Evolutionary conservation across 2,888 invertebrate species (phyloP).

Genomic region (Sthenelais limicola): DNA sequence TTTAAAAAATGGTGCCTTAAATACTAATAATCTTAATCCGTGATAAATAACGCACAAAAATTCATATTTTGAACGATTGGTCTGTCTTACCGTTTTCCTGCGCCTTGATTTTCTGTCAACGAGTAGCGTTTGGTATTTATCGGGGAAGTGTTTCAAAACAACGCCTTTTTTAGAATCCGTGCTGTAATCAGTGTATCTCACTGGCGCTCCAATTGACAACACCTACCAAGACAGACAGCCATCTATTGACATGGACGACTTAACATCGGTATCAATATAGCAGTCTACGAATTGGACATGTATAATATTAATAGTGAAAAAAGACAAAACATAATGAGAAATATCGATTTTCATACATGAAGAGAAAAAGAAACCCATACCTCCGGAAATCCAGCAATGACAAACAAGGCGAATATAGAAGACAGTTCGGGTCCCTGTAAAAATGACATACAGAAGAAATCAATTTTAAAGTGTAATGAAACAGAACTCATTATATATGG

Average conservation of each 20-base stretch:
- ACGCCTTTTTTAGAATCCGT: conserved; percentile 64
- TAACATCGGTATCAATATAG: too few relatives aligned
- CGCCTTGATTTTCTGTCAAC: conserved; percentile 66
- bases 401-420: conserved; percentile 69
- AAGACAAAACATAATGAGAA: background rate
- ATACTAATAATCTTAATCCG: too few relatives aligned
- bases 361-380: conserved; percentile 50
- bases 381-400: conserved; percentile 71
- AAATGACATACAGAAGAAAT: background rate
- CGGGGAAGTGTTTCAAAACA: conserved; percentile 69
- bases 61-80: too few relatives aligned
- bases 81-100: conserved; percentile 51
- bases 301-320: background rate
- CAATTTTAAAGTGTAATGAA: too few relatives aligned
- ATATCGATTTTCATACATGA: background rate
- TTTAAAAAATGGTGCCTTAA: too few relatives aligned
- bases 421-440: conserved; percentile 62
- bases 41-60: too few relatives aligned
- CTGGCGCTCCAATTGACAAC: conserved; percentile 65
- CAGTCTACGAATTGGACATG: background rate
- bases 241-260: too few relatives aligned
- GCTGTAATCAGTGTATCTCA: conserved; percentile 62
- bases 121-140: conserved; percentile 66
- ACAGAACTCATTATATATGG: too few relatives aligned
- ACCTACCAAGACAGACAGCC: too few relatives aligned